Evolutionary conservation across 2,113 vertebrate species (phyloP).

Genomic region (Merops nubicus): DNA sequence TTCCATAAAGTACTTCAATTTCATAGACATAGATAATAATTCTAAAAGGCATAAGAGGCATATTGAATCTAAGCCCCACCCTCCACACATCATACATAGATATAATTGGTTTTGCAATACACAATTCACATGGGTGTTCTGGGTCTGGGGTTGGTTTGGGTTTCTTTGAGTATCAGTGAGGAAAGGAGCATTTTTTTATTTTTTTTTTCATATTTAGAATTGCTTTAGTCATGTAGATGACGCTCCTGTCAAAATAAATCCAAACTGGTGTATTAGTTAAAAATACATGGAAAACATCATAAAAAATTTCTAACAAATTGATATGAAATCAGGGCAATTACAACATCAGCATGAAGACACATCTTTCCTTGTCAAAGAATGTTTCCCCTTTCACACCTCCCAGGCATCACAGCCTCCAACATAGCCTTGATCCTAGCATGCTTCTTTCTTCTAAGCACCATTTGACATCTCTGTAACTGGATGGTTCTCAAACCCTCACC

Average conservation of each 20-base stretch:
- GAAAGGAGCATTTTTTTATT: not conserved
- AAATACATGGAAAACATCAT: not conserved
- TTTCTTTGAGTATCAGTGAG: not conserved
- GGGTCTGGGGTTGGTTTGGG: not conserved
- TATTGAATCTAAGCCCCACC: not conserved
- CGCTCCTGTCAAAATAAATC: not conserved
- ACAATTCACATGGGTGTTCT: not conserved
- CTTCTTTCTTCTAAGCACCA: not conserved
- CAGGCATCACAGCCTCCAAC: fast-evolving
- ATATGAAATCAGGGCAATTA: not conserved
- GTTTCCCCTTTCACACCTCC: not conserved
- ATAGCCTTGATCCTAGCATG: not conserved
- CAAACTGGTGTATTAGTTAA: not conserved
- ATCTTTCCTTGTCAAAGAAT: not conserved
- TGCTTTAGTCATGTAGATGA: not conserved
- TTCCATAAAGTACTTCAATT: not conserved
- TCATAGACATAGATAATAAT: not conserved
- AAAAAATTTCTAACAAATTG: not conserved
- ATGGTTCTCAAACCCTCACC: not conserved
- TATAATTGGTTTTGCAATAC: not conserved
- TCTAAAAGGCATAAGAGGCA: not conserved
- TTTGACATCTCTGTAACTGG: not conserved
- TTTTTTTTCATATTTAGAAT: not conserved
- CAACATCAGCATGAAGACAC: not conserved
- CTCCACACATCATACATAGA: fast-evolving